Evolutionary conservation across 1,140 invertebrate genomes (phyloP), one percentile per base, ranked within the genome.

Genomic region (Drosophila carrolli): DNA sequence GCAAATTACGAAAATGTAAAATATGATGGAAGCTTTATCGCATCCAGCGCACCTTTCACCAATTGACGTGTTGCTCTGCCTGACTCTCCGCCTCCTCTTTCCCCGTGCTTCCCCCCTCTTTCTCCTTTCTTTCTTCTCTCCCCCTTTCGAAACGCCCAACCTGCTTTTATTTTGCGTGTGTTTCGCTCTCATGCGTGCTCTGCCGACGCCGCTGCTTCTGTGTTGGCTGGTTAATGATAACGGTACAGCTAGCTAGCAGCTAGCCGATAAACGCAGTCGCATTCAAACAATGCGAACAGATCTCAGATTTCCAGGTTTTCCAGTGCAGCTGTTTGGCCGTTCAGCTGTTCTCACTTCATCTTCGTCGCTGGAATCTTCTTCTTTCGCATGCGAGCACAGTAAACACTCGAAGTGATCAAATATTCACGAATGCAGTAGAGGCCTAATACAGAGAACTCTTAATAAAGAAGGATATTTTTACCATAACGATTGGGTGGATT

Each of bases 1-100:
- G 83, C 76, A 89, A 88, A 88, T 88, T 88, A 89, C 55, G 76
- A 88, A 88, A 89, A 86, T 86, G 78, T 86, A 82, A 86, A 86
- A 89, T 89, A 89, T 83, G 67, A 89, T 79, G 75, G 78, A 76
- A 73, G 74, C 76, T 88, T 76, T 79, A 82, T 82, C 84, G 55
- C 79, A 68, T 73, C 71, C 61, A 75, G 47, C 57, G 71, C 83
- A 88, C 83, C 83, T 88, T 88, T 88, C 83, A 83, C 83, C 83
- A 71, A 71, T 62, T 60, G 53, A 44, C 65, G 65, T 70, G 67
- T 35, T 37, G 47, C 37, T 50, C 55, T 57, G 40, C 35, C 58
- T 10, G 19, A 8, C 29, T 54, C 47, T 41, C 41, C 43, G 19
- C 11, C 58, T 38, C 38, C 23, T 48, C 35, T 16, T 23, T 32